A percentile compares a stretch with the other conserved stretches of the same genome.
Conservation (phyloP, 2,113 vertebrate genomes). For the Neofelis nebulosa region DNA sequence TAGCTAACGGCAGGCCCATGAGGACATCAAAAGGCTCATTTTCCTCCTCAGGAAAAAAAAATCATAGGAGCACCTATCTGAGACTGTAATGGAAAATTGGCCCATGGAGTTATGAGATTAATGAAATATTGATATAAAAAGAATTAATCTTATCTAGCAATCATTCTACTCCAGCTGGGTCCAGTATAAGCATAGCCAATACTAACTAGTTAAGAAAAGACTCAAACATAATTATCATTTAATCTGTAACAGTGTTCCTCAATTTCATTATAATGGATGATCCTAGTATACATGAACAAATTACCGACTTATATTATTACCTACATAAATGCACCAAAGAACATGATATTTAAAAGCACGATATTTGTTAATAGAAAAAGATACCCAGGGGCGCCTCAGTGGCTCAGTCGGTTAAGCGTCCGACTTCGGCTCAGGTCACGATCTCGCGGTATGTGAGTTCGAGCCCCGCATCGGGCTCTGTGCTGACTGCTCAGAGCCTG, state of each 20-base stretch:
- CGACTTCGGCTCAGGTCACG: no score
- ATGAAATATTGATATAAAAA: background rate
- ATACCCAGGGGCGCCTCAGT: no score
- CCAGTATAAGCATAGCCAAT: background rate
- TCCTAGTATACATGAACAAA: background rate
- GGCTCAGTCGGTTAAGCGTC: no score
- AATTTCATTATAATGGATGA: conserved; percentile 2
- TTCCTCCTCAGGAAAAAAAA: background rate
- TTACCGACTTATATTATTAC: conserved; percentile 9
- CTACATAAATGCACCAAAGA: background rate
- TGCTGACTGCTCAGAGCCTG: no score
- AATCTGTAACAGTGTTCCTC: conserved; percentile 8
- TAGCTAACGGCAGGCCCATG: background rate
- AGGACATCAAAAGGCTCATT: background rate
- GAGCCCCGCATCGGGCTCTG: no score
- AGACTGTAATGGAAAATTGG: background rate
- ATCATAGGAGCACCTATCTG: background rate
- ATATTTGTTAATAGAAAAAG: conserved; percentile 37
- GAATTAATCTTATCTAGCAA: background rate
- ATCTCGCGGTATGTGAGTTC: no score
- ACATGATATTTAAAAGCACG: background rate
- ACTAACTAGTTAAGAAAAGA: background rate
- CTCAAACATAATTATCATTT: conserved; percentile 21
- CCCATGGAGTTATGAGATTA: background rate
- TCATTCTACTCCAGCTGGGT: background rate